These are phyloP conservation scores for Thalassaphorura encarpata DNA, from an alignment of 1,140 invertebrate species.

Conservation along the genomic window DNA sequence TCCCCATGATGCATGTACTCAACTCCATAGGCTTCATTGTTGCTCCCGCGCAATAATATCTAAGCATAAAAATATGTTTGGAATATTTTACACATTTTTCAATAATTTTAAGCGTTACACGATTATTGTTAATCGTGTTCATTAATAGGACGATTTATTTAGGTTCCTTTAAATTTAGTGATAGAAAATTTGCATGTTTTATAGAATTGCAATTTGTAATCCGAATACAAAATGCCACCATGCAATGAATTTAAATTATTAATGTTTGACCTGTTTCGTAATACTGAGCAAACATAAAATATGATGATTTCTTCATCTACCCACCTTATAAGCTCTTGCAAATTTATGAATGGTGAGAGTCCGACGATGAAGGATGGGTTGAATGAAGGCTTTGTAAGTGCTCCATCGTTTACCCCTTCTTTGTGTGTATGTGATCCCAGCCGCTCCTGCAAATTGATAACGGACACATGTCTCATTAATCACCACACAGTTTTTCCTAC, in stretches of 20 bases:
- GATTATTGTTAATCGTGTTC: not conserved
- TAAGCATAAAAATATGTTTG: not conserved
- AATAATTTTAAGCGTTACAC: not conserved
- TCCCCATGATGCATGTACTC: slow-evolving; percentile 28
- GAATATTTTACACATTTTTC: not conserved
- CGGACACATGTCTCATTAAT: too few species aligned
- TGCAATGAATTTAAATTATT: not conserved
- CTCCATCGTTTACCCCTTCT: slow-evolving; percentile 24
- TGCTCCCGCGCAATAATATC: slow-evolving; percentile 27
- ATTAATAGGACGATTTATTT: too few species aligned
- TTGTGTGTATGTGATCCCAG: slow-evolving; percentile 28
- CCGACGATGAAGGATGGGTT: slow-evolving; percentile 25
- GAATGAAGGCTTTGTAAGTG: slow-evolving; percentile 26
- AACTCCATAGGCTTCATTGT: slow-evolving; percentile 33
- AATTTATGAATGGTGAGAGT: slow-evolving; percentile 27
- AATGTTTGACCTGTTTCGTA: not conserved
- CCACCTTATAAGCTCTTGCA: slow-evolving; percentile 27
- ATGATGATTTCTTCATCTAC: not conserved
- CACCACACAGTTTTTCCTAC: not conserved
- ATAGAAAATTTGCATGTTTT: too few species aligned
- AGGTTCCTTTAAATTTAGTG: too few species aligned
- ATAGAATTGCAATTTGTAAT: not conserved
- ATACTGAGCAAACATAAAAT: not conserved
- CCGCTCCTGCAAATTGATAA: slow-evolving; percentile 18
- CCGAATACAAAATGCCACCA: not conserved